These are phyloP conservation scores for Pagrus major DNA, from an alignment of 2,113 vertebrate species.

Conservation along the genomic window DNA sequence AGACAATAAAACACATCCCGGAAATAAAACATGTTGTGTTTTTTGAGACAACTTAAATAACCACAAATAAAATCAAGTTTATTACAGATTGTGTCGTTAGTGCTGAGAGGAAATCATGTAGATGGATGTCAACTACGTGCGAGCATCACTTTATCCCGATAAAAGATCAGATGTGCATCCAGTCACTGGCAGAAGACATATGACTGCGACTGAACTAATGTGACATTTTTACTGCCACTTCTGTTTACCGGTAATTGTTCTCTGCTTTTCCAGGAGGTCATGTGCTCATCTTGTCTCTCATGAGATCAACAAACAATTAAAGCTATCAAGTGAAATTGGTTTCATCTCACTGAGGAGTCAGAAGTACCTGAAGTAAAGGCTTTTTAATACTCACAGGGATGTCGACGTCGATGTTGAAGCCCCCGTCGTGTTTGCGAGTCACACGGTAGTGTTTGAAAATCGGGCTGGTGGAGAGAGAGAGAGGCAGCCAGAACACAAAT, in stretches of 20 bases:
- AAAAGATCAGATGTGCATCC: not conserved
- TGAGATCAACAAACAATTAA: not conserved
- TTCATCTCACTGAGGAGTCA: not conserved
- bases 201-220: not conserved
- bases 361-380: not conserved
- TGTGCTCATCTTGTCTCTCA: not conserved
- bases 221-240: not conserved
- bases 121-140: not conserved
- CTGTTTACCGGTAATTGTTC: not conserved
- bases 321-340: not conserved
- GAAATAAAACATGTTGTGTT: not conserved
- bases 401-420: slow-evolving; percentile 85
- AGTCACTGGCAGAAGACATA: rapidly evolving
- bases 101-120: not conserved
- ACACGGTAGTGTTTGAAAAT: slow-evolving; percentile 87
- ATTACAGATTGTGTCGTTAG: not conserved
- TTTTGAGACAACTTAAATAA: not conserved
- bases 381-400: slow-evolving; percentile 80
- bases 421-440: slow-evolving; percentile 35
- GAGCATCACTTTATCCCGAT: not conserved
- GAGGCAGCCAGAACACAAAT: not conserved
- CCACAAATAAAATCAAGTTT: not conserved
- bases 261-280: not conserved
- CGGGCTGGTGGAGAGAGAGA: slow-evolving; percentile 36
- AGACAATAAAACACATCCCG: not conserved